These are phyloP conservation scores for Montipora cactus DNA, from an alignment of 64 coral and sea anemone species.

Conservation along the genomic window DNA sequence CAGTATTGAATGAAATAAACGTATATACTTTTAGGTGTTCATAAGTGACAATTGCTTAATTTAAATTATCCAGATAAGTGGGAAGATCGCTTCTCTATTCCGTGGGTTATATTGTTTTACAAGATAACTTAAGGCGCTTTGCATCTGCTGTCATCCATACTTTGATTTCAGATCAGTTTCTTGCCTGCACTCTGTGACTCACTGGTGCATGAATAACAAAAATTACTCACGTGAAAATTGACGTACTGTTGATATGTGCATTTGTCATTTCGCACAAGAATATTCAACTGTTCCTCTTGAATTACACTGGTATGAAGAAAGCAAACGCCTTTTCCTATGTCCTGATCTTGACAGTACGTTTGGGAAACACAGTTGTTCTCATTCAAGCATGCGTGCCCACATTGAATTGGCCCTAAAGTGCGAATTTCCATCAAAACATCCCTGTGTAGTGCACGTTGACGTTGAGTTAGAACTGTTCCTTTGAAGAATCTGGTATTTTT, in stretches of 20 bases:
- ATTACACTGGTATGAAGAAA: slow-evolving; percentile 50
- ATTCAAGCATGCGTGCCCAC: background rate
- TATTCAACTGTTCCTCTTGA: background rate
- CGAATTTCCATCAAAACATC: background rate
- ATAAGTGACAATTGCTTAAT: too few relatives aligned
- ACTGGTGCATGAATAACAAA: too few relatives aligned
- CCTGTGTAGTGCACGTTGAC: background rate
- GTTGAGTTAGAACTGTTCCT: background rate
- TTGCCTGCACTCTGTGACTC: too few relatives aligned
- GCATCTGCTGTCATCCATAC: too few relatives aligned
- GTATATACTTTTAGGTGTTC: background rate
- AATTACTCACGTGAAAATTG: slow-evolving; percentile 39
- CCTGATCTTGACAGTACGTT: background rate
- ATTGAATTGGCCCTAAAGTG: background rate
- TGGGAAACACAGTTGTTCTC: slow-evolving; percentile 21
- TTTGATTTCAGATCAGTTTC: too few relatives aligned
- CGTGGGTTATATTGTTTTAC: too few relatives aligned
- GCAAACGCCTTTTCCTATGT: background rate
- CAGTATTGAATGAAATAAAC: too few relatives aligned
- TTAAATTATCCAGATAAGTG: too few relatives aligned
- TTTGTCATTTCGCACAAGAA: background rate
- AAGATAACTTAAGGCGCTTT: too few relatives aligned
- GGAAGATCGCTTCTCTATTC: too few relatives aligned
- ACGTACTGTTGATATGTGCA: slow-evolving; percentile 62
- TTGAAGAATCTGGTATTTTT: background rate